These are phyloP conservation scores for Micrastur ruficollis DNA, from an alignment of 2,797 vertebrate genomes.

Conservation along the genomic window DNA sequence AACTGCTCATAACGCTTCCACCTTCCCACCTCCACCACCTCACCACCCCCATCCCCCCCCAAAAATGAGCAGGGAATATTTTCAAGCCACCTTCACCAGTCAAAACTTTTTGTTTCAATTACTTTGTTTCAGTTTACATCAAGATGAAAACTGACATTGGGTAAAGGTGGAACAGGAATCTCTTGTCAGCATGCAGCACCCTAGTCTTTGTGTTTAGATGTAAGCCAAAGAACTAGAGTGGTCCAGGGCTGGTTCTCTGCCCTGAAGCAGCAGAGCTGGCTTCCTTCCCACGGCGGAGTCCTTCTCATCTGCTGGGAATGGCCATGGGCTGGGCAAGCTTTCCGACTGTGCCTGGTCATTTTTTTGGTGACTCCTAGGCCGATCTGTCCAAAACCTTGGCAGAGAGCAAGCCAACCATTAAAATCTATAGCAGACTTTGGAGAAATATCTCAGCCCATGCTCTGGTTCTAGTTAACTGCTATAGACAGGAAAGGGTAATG, in stretches of 20 bases:
- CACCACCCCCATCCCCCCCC: neutral
- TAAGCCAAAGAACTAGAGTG: neutral
- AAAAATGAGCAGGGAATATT: neutral
- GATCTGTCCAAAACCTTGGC: neutral
- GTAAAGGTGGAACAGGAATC: neutral
- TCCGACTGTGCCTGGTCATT: neutral
- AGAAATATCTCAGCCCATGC: neutral
- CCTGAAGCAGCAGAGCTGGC: neutral
- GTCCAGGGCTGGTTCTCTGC: neutral
- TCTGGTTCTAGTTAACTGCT: neutral
- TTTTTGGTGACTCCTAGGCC: neutral
- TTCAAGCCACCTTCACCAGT: neutral
- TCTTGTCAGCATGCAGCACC: neutral
- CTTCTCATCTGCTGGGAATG: neutral
- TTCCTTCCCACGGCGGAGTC: neutral
- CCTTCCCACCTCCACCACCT: too few relatives aligned
- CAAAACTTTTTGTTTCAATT: neutral
- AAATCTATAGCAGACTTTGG: neutral
- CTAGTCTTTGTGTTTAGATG: neutral
- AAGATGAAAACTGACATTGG: neutral
- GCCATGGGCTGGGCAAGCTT: neutral
- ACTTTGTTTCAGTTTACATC: neutral
- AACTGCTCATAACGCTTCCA: neutral
- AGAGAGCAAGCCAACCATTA: neutral
- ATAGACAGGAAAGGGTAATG: neutral